Base-by-base conservation (phyloP, 2,888 invertebrate genomes). In the Aporophyla lueneburgensis region DNA sequence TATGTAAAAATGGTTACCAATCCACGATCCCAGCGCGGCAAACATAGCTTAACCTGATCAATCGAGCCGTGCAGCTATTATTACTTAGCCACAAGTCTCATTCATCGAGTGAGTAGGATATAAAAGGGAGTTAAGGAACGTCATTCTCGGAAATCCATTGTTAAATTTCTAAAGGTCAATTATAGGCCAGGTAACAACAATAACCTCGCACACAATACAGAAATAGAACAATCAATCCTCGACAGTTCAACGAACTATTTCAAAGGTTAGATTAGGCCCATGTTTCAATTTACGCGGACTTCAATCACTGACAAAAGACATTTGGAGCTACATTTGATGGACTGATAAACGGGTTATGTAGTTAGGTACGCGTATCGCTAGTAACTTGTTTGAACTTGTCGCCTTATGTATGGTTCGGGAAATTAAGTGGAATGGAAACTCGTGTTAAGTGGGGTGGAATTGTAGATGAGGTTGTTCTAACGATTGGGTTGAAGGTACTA, bases 221-320 rank as follows among this genome's bases (percentile, higher is more conserved):
- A 77, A 77, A 59, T 54, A 49, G 59, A 51, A 65, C 65, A 59
- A 70, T 43, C 14, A 5, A 51, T 59, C 49, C 14, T 69, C 12
- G 24, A n/a, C 46, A 83, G 54, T 78, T 80, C 54, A 65, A 49
- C 14, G 53, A 65, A 83, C 78, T 65, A 51, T 51, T 81, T 43
- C 69, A 78, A 83, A 69, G 83, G 58, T 53, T 27, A 63, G 67
- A 76, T 68, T 68, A 68, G 49, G 24, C 21, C 21, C 49, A 51
- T 56, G 49, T 59, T 77, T 65, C 49, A 56, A 80, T 71, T n/a
- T n/a, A 40, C 24, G 27, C n/a, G 19, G 65, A 43, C 59, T 80
- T 80, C 49, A 63, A 67, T 74, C 74, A 69, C 14, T 56, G n/a
- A 69, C 65, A 59, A 71, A 59, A 74, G 68, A 69, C 58, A 69